Evolutionary conservation across 2,113 vertebrate species (phyloP).

Genomic region (Phylloscopus trochiloides): DNA sequence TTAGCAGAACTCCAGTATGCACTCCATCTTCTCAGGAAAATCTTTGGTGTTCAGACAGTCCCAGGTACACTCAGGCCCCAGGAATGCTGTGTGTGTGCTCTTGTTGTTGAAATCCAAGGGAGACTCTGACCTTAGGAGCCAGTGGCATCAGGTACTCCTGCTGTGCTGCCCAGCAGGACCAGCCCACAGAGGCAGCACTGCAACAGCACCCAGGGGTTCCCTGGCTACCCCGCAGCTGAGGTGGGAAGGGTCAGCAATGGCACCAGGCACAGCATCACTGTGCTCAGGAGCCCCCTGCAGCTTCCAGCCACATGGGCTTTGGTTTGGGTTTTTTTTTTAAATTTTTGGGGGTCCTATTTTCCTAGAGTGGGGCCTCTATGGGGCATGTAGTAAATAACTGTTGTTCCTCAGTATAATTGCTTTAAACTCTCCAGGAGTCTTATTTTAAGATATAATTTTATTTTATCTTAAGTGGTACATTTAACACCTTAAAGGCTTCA

Average conservation of each 20-base stretch:
- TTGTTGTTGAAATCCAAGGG: not conserved
- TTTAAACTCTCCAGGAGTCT: not conserved
- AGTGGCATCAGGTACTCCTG: not conserved
- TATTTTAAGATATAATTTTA: not conserved
- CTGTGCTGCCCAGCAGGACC: not conserved
- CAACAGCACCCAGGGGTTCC: not conserved
- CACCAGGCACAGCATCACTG: not conserved
- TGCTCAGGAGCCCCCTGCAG: not conserved
- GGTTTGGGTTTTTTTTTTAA: not conserved
- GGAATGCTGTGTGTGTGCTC: not conserved
- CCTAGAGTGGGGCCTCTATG: not conserved
- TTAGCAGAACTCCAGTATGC: not conserved
- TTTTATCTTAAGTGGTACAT: not conserved
- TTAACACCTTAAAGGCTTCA: not conserved
- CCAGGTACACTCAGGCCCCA: not conserved
- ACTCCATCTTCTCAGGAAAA: not conserved
- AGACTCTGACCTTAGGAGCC: not conserved
- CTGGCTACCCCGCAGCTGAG: not conserved
- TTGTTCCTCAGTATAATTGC: not conserved
- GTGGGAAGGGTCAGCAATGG: not conserved
- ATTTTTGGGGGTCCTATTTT: not conserved
- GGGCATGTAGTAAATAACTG: not conserved
- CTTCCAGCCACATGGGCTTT: not conserved
- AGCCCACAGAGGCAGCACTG: not conserved
- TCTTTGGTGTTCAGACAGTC: not conserved